These are phyloP conservation scores for Gadus macrocephalus DNA, from an alignment of 2,113 vertebrate genomes.

Conservation along the genomic window DNA sequence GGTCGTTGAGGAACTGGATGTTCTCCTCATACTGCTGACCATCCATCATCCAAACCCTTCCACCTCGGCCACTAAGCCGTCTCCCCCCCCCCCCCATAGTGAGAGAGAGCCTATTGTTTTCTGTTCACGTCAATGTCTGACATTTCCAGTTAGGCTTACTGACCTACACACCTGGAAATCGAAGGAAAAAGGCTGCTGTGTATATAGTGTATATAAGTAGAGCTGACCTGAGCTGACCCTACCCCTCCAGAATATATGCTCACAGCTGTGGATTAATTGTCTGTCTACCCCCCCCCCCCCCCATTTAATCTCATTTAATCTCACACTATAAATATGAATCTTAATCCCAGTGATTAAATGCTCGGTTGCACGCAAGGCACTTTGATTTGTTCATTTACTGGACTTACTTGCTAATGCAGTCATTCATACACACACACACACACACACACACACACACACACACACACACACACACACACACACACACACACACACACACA, in stretches of 20 bases:
- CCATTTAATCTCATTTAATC: constrained; percentile 18
- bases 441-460: not conserved
- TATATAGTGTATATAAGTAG: no score
- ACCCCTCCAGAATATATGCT: no score
- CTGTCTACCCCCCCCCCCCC: not conserved
- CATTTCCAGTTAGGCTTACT: no score
- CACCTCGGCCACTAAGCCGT: not conserved
- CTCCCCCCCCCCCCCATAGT: not conserved
- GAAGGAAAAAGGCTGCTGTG: no score
- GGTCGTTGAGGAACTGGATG: no score
- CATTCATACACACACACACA: not conserved
- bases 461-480: not conserved
- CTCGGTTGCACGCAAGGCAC: not conserved
- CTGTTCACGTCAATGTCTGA: no score
- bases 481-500: not conserved
- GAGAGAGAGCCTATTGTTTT: no score
- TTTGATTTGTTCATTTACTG: no score
- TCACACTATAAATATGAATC: constrained; percentile 19
- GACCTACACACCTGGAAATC: no score
- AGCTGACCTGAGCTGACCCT: no score
- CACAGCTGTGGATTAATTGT: no score
- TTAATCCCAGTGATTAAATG: constrained; percentile 5
- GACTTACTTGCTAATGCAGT: not conserved
- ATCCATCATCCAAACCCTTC: not conserved
- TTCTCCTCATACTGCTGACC: no score